Percentiles rank a stretch among this genome's conserved stretches.
Conservation (phyloP, 2,113 vertebrate genomes). For the Scomber japonicus region DNA sequence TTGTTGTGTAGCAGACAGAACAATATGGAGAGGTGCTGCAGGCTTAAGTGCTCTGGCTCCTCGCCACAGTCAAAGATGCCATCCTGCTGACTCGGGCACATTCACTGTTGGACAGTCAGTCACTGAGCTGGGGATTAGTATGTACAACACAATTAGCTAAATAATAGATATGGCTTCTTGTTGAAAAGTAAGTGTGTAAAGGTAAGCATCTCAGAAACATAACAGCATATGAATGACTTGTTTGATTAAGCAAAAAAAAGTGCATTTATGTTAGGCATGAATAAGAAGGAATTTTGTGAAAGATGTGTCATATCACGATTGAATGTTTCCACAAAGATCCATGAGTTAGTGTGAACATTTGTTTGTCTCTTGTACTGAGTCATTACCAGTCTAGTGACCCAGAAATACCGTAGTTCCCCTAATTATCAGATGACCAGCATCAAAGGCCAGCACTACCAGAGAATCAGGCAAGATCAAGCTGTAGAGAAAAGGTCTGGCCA, state of each 20-base stretch:
- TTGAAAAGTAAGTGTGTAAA: neutral
- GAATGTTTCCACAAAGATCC: slow-evolving; percentile 14
- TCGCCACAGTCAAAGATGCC: slow-evolving; percentile 40
- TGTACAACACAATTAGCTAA: slow-evolving; percentile 41
- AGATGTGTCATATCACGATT: neutral
- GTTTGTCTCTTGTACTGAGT: slow-evolving; percentile 43
- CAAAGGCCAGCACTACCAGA: slow-evolving; percentile 27
- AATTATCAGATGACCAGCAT: slow-evolving; percentile 46
- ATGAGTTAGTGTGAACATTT: slow-evolving; percentile 18
- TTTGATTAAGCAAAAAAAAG: neutral
- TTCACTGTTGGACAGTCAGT: slow-evolving; percentile 42
- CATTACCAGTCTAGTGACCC: slow-evolving; percentile 54
- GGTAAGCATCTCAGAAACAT: neutral
- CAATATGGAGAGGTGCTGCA: slow-evolving; percentile 66
- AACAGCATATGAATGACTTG: neutral
- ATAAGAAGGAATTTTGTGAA: neutral
- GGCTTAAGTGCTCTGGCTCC: slow-evolving; percentile 57
- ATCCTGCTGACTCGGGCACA: slow-evolving; percentile 76
- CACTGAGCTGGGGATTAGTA: slow-evolving; percentile 50
- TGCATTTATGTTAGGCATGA: neutral
- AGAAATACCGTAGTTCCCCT: slow-evolving; percentile 59
- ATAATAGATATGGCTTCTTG: slow-evolving; percentile 1
- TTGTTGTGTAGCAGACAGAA: slow-evolving; percentile 61
- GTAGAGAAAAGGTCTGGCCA: slow-evolving; percentile 1
- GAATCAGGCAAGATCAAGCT: slow-evolving; percentile 23